Base-by-base conservation (phyloP, 2,797 vertebrate species). In the Craterocephalus amniculus region DNA sequence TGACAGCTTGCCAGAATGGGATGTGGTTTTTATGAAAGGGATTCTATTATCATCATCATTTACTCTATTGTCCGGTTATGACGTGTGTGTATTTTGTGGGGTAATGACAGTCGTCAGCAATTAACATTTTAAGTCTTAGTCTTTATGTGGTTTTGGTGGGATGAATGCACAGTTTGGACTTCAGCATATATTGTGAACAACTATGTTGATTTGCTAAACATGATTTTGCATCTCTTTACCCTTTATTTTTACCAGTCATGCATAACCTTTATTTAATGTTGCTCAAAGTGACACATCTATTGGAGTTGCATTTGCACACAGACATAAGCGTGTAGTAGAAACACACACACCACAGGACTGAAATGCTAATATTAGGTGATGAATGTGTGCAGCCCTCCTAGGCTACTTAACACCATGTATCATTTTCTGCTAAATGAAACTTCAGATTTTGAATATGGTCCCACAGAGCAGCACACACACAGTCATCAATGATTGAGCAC, bases 361-460 rank as follows among this genome's bases (percentile, higher is more conserved):
- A 78, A 70, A 86, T 87, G 87, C 83, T 92, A 91, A 92, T 88
- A 80, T 78, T 80, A 78, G 68, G 70, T 92, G 88, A 93, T 91
- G 76, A 87, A 91, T 93, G 86, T 82, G 83, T 59, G 36, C 58
- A 78, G 79, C 82, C 79, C 89, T 92, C 87, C 76, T 80, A 89
- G 85, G 88, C 84, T 90, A 88, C 85, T 87, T 80, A 78, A 58
- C 83, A 87, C 79, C 55, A 89, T 91, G 82, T 75, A 86, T 92
- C 88, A 90, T 87, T 84, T 87, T 83, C 64, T 85, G 80, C 84
- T 90, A 90, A 91, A 92, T 92, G 85, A 92, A 89, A 89, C 84
- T 80, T 88, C 86, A 81, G 86, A 63, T 67, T 81, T 85, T 84
- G 76, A 84, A 81, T 69, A 64, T n/a, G 70, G 76, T 73, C 71